phyloP scores from a whole-genome alignment of 2,797 vertebrate species.

The Echeneis naucrates region DNA sequence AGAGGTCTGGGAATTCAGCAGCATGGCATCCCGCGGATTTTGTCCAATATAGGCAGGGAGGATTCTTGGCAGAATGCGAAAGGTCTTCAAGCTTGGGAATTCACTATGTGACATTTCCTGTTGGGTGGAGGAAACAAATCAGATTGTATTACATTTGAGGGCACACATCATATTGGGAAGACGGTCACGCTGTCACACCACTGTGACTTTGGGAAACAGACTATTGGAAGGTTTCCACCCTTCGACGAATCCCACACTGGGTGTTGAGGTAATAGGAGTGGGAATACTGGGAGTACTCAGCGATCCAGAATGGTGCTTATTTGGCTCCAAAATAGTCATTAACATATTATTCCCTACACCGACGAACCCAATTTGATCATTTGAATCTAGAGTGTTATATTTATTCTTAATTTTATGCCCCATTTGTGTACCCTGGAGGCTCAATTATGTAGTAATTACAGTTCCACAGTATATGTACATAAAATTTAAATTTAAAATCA shows the following conservation, averaged over 20 bases:
- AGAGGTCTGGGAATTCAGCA: constrained; percentile 56
- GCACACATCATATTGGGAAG: constrained; percentile 30
- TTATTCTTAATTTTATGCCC: background rate
- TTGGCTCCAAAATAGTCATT: constrained; percentile 25
- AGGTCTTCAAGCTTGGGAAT: constrained; percentile 58
- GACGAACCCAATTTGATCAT: constrained; percentile 16
- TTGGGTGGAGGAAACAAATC: constrained; percentile 53
- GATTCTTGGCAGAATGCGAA: constrained; percentile 62
- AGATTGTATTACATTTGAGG: constrained; percentile 55
- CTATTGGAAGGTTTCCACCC: constrained; percentile 12
- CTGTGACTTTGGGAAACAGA: constrained; percentile 32
- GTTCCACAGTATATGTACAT: constrained; percentile 16
- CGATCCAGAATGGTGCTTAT: constrained; percentile 16
- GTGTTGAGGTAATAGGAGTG: constrained; percentile 9
- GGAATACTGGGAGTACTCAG: constrained; percentile 9
- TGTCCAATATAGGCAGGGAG: constrained; percentile 55
- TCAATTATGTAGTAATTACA: constrained; percentile 12
- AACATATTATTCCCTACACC: constrained; percentile 15
- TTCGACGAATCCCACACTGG: background rate
- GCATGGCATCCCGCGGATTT: constrained; percentile 55
- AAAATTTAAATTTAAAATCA: constrained; percentile 5
- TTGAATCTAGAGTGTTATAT: background rate
- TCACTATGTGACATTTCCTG: constrained; percentile 47
- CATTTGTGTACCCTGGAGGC: background rate
- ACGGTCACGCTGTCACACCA: background rate